A percentile compares a stretch with the other conserved stretches of the same genome.
phyloP scores from a whole-genome alignment of 2,797 vertebrate genomes.

The Sebastiscus tertius region DNA sequence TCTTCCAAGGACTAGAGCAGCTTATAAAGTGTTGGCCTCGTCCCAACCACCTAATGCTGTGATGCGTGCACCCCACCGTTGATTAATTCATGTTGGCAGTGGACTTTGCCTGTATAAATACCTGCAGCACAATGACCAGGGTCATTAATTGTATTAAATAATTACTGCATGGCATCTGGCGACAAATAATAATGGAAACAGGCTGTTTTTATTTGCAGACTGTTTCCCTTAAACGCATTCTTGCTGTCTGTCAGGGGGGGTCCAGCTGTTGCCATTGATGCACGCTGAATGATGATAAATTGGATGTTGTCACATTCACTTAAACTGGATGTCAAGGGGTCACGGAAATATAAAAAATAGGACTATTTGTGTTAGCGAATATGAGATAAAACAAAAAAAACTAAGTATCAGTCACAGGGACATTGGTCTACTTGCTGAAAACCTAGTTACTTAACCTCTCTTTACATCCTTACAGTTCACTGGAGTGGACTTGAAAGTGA shows the following conservation, averaged over 20 bases:
- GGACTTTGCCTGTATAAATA: conserved; percentile 55
- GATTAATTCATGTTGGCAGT: conserved; percentile 65
- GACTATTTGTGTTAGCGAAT: conserved; percentile 16
- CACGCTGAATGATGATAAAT: conserved; percentile 47
- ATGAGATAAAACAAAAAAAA: neutral
- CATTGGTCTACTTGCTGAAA: neutral
- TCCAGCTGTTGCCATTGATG: conserved; percentile 28
- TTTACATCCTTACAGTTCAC: conserved; percentile 29
- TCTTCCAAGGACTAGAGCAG: conserved; percentile 27
- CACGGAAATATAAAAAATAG: conserved; percentile 32
- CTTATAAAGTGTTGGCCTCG: conserved; percentile 54
- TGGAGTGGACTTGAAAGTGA: conserved; percentile 51
- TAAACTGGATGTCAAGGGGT: conserved; percentile 39
- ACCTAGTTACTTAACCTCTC: conserved; percentile 35
- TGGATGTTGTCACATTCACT: conserved; percentile 38
- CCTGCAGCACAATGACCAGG: conserved; percentile 56
- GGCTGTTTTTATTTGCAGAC: conserved; percentile 40
- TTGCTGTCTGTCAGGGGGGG: neutral
- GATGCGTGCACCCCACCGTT: conserved; percentile 35
- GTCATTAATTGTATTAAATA: conserved; percentile 69
- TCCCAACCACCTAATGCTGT: conserved; percentile 29
- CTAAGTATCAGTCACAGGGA: neutral
- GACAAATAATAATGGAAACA: conserved; percentile 49
- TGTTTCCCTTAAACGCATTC: conserved; percentile 3
- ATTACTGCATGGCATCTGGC: conserved; percentile 56